Evolutionary conservation across 1,140 invertebrate genomes (phyloP), one percentile per base, ranked within the genome.

Genomic region (Brachionus plicatilis): DNA sequence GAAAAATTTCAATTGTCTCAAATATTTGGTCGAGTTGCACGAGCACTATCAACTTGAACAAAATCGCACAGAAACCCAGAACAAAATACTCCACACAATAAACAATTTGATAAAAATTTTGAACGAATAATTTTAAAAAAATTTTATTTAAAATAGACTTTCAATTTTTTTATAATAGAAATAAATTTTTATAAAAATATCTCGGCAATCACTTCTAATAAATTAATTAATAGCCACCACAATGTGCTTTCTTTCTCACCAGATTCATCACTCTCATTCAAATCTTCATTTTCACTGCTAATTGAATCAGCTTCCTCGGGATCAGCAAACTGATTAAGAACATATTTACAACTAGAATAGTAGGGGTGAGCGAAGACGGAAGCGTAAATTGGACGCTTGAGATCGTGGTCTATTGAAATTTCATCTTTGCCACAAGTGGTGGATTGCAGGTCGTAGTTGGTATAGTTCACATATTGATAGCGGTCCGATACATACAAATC

Each of bases 81-180:
- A 50, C 24, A 76, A 50, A 76, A 76, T 76, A 8, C 27, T 76
- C 12, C 9, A 24, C 0, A 50, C 47, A 20, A 50, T 37, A 27
- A 76, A 76, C 50, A 76, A 76, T 76, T 76, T 76, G 47, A 76
- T 76, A 50, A 76, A 50, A 76, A 76, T 76, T 76, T 76, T 76
- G 50, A 76, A 76, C n/a, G 72, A 76, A 50, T 37, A 76, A 53
- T 43, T 33, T 4, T 3, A 6, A 29, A 68, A 37, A 37, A 7
- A 37, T 37, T 37, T 37, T 37, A 37, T 37, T 37, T 37, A 37
- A 37, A 37, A 5, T 37, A 37, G 33, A 37, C 33, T 37, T 37
- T 37, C 6, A 37, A 37, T 37, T 37, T 37, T 37, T 37, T 37
- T 37, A 37, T 37, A 7, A 37, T 37, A 37, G 33, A 43, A 72